These are phyloP conservation scores for Cancer borealis DNA, from an alignment of 2,888 invertebrate genomes.

Conservation along the genomic window DNA sequence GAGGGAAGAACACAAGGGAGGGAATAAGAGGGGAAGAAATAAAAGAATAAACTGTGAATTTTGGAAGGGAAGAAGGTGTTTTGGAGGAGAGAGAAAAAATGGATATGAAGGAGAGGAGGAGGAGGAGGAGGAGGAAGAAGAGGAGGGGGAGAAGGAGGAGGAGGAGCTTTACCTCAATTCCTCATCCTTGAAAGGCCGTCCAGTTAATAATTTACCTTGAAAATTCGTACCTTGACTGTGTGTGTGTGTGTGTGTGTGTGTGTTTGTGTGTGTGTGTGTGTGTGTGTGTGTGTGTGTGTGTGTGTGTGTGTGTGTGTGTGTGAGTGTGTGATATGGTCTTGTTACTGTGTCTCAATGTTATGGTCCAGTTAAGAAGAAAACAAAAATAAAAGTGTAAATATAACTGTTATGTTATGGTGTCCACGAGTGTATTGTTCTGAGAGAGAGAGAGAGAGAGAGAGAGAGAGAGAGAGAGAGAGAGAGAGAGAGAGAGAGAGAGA, in stretches of 20 bases:
- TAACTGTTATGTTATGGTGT: no score
- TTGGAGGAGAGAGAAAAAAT: neutral
- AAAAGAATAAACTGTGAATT: neutral
- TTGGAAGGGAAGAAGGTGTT: neutral
- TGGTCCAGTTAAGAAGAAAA: neutral
- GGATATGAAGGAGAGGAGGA: neutral
- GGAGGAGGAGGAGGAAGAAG: neutral
- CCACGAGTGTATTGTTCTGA: no score
- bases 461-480: neutral
- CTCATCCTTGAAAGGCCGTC: neutral
- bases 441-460: neutral
- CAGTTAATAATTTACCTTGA: neutral
- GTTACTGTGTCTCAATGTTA: neutral
- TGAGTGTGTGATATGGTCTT: neutral
- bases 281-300: slow-evolving; percentile 3
- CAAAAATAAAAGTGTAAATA: neutral
- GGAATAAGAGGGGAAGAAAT: neutral
- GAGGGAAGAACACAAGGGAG: neutral
- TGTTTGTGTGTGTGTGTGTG: slow-evolving; percentile 6
- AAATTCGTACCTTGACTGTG: neutral
- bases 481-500: slow-evolving; percentile 1
- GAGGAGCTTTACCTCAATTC: neutral
- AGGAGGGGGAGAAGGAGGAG: neutral
- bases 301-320: slow-evolving; percentile 18
- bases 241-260: slow-evolving; percentile 13